Conservation (phyloP, 1,140 invertebrate species). For the Daktulosphaira vitifoliae region DNA sequence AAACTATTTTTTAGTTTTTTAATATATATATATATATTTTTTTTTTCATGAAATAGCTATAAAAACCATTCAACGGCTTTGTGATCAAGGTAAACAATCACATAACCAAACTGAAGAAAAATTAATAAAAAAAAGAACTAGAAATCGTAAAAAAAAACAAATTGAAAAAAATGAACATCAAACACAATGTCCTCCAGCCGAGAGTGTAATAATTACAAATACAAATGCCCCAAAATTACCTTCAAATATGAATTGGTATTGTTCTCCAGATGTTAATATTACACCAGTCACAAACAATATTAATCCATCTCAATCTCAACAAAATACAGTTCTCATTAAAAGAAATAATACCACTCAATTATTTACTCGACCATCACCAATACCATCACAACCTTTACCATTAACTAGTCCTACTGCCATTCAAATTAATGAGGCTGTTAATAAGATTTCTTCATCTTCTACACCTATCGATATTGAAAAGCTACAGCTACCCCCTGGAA, state of each 20-base stretch:
- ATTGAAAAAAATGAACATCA: conserved; percentile 9
- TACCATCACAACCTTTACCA: conserved; percentile 6
- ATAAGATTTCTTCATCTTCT: conserved; percentile 37
- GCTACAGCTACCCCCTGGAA: conserved; percentile 65
- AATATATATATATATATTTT: background rate
- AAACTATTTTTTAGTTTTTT: background rate
- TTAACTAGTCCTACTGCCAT: conserved; percentile 40
- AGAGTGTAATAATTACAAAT: conserved; percentile 19
- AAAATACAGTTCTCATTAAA: conserved; percentile 19
- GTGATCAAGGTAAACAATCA: conserved; percentile 25
- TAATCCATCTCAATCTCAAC: background rate
- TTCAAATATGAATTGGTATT: conserved; percentile 28
- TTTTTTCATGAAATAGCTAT: background rate
- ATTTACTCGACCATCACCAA: conserved; percentile 8
- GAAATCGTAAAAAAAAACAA: conserved; percentile 32
- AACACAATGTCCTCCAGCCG: background rate
- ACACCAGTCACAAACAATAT: background rate
- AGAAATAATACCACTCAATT: conserved; percentile 24
- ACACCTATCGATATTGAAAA: conserved; percentile 50
- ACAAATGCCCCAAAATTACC: conserved; percentile 26
- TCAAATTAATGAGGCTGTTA: conserved; percentile 41
- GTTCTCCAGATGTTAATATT: conserved; percentile 26
- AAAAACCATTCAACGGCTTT: conserved; percentile 23
- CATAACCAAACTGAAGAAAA: conserved; percentile 25
- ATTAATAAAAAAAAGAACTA: conserved; percentile 23